Evolutionary conservation across 2,113 vertebrate species (phyloP).

Genomic region (Pseudonaja textilis): DNA sequence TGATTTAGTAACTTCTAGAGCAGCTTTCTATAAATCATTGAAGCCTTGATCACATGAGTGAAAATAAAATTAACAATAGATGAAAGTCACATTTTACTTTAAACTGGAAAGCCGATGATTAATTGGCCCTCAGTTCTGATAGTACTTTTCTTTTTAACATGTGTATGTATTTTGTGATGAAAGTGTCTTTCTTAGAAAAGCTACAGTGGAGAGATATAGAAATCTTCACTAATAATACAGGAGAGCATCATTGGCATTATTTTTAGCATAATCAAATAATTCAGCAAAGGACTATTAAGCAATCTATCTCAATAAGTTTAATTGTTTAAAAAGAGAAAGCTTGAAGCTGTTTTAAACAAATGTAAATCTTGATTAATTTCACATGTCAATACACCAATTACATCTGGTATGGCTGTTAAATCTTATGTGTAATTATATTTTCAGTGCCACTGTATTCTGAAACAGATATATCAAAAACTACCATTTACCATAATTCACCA

Average conservation of each 20-base stretch:
- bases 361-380: constrained; percentile 18
- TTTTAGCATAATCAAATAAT: background rate
- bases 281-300: background rate
- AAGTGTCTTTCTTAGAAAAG: background rate
- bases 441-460: background rate
- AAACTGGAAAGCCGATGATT: constrained; percentile 1
- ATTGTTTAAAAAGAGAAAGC: background rate
- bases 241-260: background rate
- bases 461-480: background rate
- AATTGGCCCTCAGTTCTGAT: background rate
- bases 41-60: constrained; percentile 21
- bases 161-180: background rate
- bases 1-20: constrained; percentile 34
- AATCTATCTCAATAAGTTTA: background rate
- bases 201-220: rapidly evolving
- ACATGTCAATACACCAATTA: constrained; percentile 9
- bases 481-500: background rate
- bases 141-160: background rate
- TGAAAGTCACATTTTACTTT: background rate
- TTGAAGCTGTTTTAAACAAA: constrained; percentile 7
- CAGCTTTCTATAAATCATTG: constrained; percentile 24
- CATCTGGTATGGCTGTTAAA: background rate
- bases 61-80: background rate
- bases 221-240: background rate
- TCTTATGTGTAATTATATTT: constrained; percentile 15